Conservation (phyloP, 2,113 vertebrate genomes). For the Myodes glareolus region DNA sequence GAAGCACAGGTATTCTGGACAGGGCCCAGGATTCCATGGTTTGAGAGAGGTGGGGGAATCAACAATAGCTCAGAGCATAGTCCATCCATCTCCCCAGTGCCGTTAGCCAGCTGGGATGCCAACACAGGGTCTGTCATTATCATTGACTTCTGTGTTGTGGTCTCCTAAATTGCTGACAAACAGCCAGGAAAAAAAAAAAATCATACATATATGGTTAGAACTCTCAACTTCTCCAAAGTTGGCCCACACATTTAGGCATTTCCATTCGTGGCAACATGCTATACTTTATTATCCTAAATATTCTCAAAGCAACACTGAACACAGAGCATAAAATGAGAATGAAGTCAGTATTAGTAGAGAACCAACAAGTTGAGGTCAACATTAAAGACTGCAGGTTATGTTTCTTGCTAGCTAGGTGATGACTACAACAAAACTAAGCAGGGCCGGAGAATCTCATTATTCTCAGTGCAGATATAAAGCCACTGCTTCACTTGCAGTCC, state of each 20-base stretch:
- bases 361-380: not conserved
- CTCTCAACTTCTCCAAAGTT: constrained; percentile 44
- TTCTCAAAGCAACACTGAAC: constrained; percentile 19
- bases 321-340: constrained; percentile 15
- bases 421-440: constrained; percentile 27
- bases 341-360: not conserved
- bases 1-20: constrained; percentile 43
- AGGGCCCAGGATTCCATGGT: constrained; percentile 62
- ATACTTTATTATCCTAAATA: not conserved
- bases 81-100: constrained; percentile 82
- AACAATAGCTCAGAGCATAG: constrained; percentile 84
- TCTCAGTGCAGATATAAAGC: not conserved
- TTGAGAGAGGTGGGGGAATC: constrained; percentile 70
- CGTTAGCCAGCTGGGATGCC: constrained; percentile 61
- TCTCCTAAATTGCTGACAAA: not conserved
- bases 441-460: not conserved
- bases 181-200: constrained; percentile 43
- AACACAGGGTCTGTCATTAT: constrained; percentile 74
- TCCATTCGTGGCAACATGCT: not conserved
- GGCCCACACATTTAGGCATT: not conserved
- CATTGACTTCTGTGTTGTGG: not conserved
- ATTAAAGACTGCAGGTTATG: not conserved
- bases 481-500: not conserved
- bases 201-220: not conserved
- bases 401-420: constrained; percentile 38